phyloP scores from a whole-genome alignment of 2,113 vertebrate genomes.

The Pelodiscus sinensis region DNA sequence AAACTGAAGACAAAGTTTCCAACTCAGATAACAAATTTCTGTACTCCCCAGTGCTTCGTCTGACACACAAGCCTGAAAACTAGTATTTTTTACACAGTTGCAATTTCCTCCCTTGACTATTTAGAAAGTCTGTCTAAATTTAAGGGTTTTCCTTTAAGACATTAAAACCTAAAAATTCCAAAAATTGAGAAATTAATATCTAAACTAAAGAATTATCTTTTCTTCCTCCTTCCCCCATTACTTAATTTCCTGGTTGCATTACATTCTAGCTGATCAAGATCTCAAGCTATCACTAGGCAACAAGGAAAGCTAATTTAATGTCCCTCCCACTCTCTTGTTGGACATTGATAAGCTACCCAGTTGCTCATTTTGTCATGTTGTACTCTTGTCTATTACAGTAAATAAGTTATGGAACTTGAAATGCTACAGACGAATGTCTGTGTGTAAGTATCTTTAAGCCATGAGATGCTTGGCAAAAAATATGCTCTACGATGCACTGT shows the following conservation, averaged over 20 bases:
- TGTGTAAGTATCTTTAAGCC: background rate
- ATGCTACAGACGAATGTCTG: background rate
- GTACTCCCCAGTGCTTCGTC: background rate
- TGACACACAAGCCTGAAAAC: background rate
- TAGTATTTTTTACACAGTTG: background rate
- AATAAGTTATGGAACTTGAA: background rate
- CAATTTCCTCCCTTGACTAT: background rate
- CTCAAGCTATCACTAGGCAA: conserved; percentile 74
- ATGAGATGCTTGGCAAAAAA: background rate
- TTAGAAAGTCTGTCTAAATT: fast-evolving
- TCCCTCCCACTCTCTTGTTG: conserved; percentile 65
- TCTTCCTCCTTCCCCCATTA: too few species aligned
- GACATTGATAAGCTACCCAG: conserved; percentile 67
- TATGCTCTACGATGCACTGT: background rate
- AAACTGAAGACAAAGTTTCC: background rate
- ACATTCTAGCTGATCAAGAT: background rate
- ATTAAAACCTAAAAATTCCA: background rate
- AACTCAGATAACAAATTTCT: background rate
- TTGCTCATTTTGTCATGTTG: conserved; percentile 64
- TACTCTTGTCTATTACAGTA: background rate
- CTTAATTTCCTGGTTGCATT: background rate
- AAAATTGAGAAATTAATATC: background rate
- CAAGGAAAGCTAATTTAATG: conserved; percentile 71
- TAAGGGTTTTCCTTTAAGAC: background rate
- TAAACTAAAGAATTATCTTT: background rate